Base-by-base conservation (phyloP, 2,888 invertebrate genomes). In the Machimus atricapillus region DNA sequence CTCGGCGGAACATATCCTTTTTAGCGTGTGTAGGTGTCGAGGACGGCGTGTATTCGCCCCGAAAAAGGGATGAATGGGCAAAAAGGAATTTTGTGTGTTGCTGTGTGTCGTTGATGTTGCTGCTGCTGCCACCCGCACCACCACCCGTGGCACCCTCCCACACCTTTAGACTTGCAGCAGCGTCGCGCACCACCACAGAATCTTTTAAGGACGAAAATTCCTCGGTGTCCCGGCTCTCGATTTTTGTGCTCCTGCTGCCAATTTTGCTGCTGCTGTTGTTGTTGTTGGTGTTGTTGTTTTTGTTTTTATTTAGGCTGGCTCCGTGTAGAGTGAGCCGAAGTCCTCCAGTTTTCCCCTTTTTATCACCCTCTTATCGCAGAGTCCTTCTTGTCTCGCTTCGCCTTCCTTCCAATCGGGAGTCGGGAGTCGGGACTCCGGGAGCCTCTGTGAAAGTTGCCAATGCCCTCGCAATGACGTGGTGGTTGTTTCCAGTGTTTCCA, bases 181-280 rank as follows among this genome's bases (percentile, higher is more conserved):
- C 19, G 66, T 8, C 66, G 27, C 66, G 46, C 34, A 81, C 81
- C n/a, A 81, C 52, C 81, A 81, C 27, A 81, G 56, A 81, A 56
- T 81, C 81, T 81, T 81, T 81, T 81, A 81, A 81, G 81, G 81
- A 56, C 81, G 56, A 56, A 79, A 81, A 23, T 56, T 81, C 16
- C 52, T 81, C 27, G 9, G 23, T 37, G 31, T 74, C 34, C 37
- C 46, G 81, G 31, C 27, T 78, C 40, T 78, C 40, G 78, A 37
- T 81, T 52, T 81, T 81, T 81, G 78, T 78, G 46, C 40, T 40
- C 43, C 43, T 78, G 23, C 19, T 66, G 66, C 9, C 27, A 23
- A 19, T 40, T 40, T 40, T 66, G 66, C 3, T 66, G 66, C 1
- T 66, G 66, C 3, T 66, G 66, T 12, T 58, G 58, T 12, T 66